Evolutionary conservation across 2,888 invertebrate genomes (phyloP).

Genomic region (Liodrosophila aerea): DNA sequence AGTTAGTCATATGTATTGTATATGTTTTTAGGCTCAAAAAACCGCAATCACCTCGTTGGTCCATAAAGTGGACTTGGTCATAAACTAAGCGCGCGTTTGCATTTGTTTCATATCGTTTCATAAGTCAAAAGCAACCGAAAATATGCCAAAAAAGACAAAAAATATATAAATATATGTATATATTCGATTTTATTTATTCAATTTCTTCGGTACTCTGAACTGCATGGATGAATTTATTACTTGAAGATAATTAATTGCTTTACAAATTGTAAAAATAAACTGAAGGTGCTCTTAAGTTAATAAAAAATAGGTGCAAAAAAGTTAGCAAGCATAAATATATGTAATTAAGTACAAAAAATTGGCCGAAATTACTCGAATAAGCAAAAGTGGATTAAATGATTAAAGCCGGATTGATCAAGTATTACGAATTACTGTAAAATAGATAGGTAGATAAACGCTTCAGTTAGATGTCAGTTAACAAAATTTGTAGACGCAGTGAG

Average conservation of each 20-base stretch:
- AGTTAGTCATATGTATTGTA: conserved; percentile 46
- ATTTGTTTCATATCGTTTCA: conserved; percentile 70
- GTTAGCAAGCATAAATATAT: conserved; percentile 58
- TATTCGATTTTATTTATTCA: conserved; percentile 51
- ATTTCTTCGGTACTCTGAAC: conserved; percentile 43
- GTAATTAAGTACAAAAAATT: conserved; percentile 24
- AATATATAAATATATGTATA: conserved; percentile 59
- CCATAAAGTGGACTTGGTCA: conserved; percentile 83
- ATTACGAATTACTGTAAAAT: not conserved
- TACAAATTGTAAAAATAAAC: conserved; percentile 31
- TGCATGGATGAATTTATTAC: conserved; percentile 31
- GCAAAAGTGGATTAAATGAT: conserved; percentile 20
- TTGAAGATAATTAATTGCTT: conserved; percentile 33
- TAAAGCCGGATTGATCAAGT: conserved; percentile 15
- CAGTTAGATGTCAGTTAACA: conserved; percentile 38
- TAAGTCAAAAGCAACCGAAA: conserved; percentile 71
- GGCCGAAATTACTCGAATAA: conserved; percentile 11
- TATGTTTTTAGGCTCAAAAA: conserved; percentile 52
- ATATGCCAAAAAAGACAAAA: conserved; percentile 65
- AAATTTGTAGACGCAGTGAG: conserved; percentile 33
- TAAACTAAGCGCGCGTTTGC: conserved; percentile 79
- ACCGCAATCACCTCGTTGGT: conserved; percentile 82
- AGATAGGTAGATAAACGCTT: conserved; percentile 5
- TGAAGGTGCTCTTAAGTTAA: conserved; percentile 55
- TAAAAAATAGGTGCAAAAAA: conserved; percentile 56